These are phyloP conservation scores for Zophobas morio DNA, from an alignment of 1,140 invertebrate species.

Conservation along the genomic window DNA sequence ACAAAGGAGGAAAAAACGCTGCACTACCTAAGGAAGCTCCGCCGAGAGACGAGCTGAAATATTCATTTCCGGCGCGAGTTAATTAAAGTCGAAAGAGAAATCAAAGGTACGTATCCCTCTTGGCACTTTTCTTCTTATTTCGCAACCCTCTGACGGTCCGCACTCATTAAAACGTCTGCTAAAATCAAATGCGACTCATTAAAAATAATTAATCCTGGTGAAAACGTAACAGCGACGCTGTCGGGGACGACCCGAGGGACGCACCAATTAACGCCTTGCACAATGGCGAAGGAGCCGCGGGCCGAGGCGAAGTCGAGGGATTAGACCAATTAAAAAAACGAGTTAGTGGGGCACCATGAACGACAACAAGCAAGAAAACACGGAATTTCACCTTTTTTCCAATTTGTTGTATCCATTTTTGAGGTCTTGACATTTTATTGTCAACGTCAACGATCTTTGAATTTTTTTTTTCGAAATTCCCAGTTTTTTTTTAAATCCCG, in stretches of 20 bases:
- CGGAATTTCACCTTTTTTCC: too few relatives aligned
- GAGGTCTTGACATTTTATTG: too few relatives aligned
- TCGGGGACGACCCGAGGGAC: conserved; percentile 7
- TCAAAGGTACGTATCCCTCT: conserved; percentile 20
- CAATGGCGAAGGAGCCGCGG: background rate
- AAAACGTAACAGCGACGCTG: conserved; percentile 27
- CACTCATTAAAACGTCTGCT: conserved; percentile 35
- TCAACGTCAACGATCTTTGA: too few relatives aligned
- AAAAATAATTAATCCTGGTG: conserved; percentile 36
- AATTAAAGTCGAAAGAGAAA: conserved; percentile 37
- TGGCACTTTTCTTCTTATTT: conserved; percentile 18
- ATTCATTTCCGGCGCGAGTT: conserved; percentile 34
- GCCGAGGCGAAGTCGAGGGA: background rate
- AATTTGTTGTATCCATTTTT: too few relatives aligned
- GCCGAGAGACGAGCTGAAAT: conserved; percentile 1
- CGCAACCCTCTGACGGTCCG: conserved; percentile 1
- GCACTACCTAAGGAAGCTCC: background rate
- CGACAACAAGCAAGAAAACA: too few relatives aligned
- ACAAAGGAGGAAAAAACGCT: background rate
- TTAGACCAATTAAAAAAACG: background rate
- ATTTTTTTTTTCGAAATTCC: too few relatives aligned
- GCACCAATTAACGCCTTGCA: conserved; percentile 31
- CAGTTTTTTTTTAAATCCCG: too few relatives aligned
- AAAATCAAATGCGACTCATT: conserved; percentile 39
- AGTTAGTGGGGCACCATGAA: too few relatives aligned